phyloP scores from a whole-genome alignment of 2,113 vertebrate species.

The Sisor rabdophorus region DNA sequence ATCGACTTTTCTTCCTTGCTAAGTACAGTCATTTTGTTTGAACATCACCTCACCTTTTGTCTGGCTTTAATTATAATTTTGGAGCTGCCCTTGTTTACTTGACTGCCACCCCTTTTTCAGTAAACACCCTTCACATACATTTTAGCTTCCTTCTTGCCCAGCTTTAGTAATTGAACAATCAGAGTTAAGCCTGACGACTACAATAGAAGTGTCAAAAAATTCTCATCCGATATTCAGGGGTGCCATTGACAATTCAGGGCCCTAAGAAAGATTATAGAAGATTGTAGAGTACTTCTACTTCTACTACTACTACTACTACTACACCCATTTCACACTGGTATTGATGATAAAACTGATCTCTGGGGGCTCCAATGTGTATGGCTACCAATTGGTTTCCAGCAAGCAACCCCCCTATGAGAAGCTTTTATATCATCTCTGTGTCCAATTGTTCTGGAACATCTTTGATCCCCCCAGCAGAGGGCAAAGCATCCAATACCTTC shows the following conservation, averaged over 20 bases:
- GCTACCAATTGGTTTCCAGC: not conserved
- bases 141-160: not conserved
- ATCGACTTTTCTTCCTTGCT: not conserved
- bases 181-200: not conserved
- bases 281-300: too few relatives aligned
- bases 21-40: not conserved
- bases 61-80: constrained; percentile 1
- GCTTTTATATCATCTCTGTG: not conserved
- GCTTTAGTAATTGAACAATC: not conserved
- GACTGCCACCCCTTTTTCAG: not conserved
- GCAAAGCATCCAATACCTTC: not conserved
- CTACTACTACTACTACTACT: too few relatives aligned
- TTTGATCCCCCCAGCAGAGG: not conserved
- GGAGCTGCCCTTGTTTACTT: constrained; percentile 18
- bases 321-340: too few relatives aligned
- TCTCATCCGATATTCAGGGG: not conserved
- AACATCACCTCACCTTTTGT: not conserved
- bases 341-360: too few relatives aligned
- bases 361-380: too few relatives aligned
- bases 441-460: not conserved
- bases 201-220: not conserved
- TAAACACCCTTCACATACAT: constrained; percentile 2
- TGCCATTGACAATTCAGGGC: too few relatives aligned
- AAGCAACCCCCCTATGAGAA: too few relatives aligned
- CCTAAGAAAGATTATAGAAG: too few relatives aligned